phyloP scores from a whole-genome alignment of 2,888 invertebrate genomes.

The Melieria crassipennis region DNA sequence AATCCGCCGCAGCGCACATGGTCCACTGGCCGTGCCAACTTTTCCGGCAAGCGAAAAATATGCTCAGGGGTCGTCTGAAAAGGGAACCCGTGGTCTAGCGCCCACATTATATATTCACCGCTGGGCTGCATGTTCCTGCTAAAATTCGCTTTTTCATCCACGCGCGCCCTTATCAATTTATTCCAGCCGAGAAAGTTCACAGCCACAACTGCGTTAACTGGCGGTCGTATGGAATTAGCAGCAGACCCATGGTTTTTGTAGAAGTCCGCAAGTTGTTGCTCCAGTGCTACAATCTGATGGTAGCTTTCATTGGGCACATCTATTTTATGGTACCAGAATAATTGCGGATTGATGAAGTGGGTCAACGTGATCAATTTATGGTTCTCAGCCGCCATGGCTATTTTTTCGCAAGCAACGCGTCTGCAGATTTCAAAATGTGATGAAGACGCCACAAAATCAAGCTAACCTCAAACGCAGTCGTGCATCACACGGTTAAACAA shows the following conservation, averaged over 20 bases:
- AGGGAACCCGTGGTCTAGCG: conserved; percentile 51
- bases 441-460: too few relatives aligned
- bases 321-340: conserved; percentile 51
- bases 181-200: conserved; percentile 49
- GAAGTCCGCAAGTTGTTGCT: conserved; percentile 40
- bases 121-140: conserved; percentile 17
- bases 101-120: conserved; percentile 50
- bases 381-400: conserved; percentile 15
- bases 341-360: conserved; percentile 51
- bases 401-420: too few relatives aligned
- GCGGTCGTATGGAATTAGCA: conserved; percentile 38
- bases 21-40: conserved; percentile 31
- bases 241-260: conserved; percentile 42
- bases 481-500: too few relatives aligned
- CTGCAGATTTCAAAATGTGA: too few relatives aligned
- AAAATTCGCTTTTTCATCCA: conserved; percentile 42
- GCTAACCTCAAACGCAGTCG: too few relatives aligned
- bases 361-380: conserved; percentile 46
- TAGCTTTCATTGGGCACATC: conserved; percentile 42
- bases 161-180: conserved; percentile 48
- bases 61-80: conserved; percentile 45
- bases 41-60: conserved; percentile 43
- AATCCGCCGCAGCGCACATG: conserved; percentile 45
- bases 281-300: conserved; percentile 40
- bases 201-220: conserved; percentile 44